These are phyloP conservation scores for Lithodes maja DNA, from an alignment of 2,888 invertebrate genomes.

Conservation along the genomic window DNA sequence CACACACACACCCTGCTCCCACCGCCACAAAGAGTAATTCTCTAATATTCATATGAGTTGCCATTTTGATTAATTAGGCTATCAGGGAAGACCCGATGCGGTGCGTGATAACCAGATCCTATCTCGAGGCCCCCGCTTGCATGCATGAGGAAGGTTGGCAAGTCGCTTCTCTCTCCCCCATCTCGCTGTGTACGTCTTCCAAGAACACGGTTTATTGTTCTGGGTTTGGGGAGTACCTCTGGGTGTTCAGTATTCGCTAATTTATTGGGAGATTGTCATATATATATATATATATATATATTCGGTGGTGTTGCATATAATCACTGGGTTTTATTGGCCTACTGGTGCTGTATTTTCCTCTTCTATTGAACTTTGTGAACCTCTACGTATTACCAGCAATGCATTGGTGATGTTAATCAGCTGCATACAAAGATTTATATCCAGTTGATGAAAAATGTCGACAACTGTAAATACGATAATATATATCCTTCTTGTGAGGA, in stretches of 20 bases:
- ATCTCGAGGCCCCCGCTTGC: neutral
- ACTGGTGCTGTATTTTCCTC: too few species aligned
- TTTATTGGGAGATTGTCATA: too few species aligned
- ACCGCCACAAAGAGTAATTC: conserved; percentile 29
- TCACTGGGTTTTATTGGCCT: too few species aligned
- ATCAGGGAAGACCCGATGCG: conserved; percentile 15
- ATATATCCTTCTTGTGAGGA: too few species aligned
- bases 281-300: too few species aligned
- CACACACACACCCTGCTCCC: neutral
- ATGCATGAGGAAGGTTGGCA: neutral
- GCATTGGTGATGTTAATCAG: too few species aligned
- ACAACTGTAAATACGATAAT: too few species aligned
- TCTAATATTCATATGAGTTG: conserved; percentile 46
- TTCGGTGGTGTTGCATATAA: too few species aligned
- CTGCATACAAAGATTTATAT: too few species aligned
- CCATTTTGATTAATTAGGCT: conserved; percentile 37
- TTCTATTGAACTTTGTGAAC: too few species aligned
- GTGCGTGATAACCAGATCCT: conserved; percentile 42
- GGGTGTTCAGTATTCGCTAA: neutral
- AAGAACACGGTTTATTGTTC: neutral
- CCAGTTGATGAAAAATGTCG: too few species aligned
- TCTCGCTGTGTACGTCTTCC: neutral
- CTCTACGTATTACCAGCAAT: too few species aligned
- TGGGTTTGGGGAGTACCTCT: neutral
- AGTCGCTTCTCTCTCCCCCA: neutral